Conservation (phyloP, 2,113 vertebrate genomes). For the Odontophorus gujanensis region DNA sequence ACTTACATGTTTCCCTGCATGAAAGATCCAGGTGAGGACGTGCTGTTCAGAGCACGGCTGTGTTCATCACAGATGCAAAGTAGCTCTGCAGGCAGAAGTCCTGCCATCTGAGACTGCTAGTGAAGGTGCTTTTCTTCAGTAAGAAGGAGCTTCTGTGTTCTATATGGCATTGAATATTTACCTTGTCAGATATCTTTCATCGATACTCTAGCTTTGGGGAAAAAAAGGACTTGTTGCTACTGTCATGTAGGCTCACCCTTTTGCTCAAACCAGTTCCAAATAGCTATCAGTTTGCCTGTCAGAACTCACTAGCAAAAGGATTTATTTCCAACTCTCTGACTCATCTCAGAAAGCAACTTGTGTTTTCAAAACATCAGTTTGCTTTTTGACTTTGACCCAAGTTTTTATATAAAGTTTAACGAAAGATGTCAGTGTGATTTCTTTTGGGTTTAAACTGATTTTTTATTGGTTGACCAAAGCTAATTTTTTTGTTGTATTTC, state of each 20-base stretch:
- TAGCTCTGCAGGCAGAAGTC: background rate
- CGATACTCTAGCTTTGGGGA: background rate
- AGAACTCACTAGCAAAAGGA: background rate
- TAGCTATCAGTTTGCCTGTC: background rate
- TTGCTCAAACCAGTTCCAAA: background rate
- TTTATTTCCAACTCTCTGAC: background rate
- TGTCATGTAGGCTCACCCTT: background rate
- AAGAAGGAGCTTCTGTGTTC: background rate
- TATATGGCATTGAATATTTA: background rate
- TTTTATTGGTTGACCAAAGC: background rate
- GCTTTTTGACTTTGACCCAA: background rate
- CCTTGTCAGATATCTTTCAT: accelerated
- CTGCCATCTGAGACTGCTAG: background rate
- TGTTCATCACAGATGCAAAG: background rate
- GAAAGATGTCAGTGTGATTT: accelerated
- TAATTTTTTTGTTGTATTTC: background rate
- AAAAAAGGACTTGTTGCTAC: background rate
- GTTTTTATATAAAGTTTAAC: background rate
- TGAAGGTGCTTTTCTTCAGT: background rate
- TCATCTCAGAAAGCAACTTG: background rate
- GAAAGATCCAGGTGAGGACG: background rate
- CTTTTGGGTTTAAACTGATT: background rate
- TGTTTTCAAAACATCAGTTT: background rate
- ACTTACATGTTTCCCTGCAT: accelerated
- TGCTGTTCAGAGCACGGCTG: background rate